Evolutionary conservation across 1,140 invertebrate species (phyloP).

Genomic region (Drosophila murphyi): DNA sequence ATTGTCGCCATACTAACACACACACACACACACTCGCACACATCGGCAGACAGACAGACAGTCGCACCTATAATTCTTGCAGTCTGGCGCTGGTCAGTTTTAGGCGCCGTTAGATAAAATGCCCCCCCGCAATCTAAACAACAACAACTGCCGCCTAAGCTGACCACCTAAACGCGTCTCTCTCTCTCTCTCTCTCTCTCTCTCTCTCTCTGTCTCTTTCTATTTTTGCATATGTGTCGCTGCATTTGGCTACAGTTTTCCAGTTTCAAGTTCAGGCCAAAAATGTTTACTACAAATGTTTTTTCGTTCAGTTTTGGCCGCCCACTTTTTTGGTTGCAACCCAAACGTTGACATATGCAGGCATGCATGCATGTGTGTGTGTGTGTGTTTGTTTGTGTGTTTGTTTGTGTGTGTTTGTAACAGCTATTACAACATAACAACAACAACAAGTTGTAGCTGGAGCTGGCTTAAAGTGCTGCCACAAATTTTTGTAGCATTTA

Average conservation of each 20-base stretch:
- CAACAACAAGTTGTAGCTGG: slow-evolving; percentile 1
- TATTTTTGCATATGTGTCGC: slow-evolving; percentile 10
- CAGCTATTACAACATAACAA: slow-evolving; percentile 15
- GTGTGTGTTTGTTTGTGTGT: slow-evolving; percentile 6
- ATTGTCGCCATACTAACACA: slow-evolving; percentile 68
- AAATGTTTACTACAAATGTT: slow-evolving; percentile 44
- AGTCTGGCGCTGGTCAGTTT: slow-evolving; percentile 67
- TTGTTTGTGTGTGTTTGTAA: slow-evolving; percentile 2
- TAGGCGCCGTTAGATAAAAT: slow-evolving; percentile 68
- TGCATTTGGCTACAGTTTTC: slow-evolving; percentile 40
- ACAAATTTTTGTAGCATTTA: slow-evolving; percentile 48
- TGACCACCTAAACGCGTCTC: neutral
- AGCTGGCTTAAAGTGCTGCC: slow-evolving; percentile 34
- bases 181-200: neutral
- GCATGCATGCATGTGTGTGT: neutral
- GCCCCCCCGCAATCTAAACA: slow-evolving; percentile 12
- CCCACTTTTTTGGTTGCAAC: slow-evolving; percentile 18
- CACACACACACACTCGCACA: slow-evolving; percentile 8
- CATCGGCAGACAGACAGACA: neutral
- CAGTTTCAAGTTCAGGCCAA: slow-evolving; percentile 50
- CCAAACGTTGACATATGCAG: slow-evolving; percentile 29
- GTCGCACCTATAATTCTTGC: slow-evolving; percentile 73
- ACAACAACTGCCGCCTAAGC: slow-evolving; percentile 21
- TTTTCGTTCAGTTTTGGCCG: slow-evolving; percentile 18
- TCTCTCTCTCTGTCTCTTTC: neutral